Evolutionary conservation across 2,113 vertebrate genomes (phyloP), one percentile per base, ranked within the genome.

Genomic region (Mesitornis unicolor): DNA sequence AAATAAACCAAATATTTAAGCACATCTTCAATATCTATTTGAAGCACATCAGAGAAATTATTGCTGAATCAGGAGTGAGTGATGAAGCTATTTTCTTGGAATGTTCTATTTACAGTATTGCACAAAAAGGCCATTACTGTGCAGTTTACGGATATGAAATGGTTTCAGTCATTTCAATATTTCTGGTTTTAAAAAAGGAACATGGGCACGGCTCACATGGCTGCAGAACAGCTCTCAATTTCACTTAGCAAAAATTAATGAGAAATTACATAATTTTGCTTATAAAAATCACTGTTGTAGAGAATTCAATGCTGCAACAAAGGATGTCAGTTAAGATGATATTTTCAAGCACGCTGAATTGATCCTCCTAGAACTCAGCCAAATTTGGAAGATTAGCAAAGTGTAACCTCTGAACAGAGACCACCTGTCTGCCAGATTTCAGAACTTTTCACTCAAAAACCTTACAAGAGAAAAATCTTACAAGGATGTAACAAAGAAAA

Each of bases 161-260:
- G 6, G 31, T 31, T 67, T 85, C 13, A 47, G 36, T 51, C 18
- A 61, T 21, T 53, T 67, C 36, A 76, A 59, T 8, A 87, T 29
- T 83, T 82, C 57, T 61, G 16, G 8, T 7, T 73, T 76, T 48
- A 31, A 28, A 25, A n/a, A 77, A 57, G 11, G 7, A 53, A 28
- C 0, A 4, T 19, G 35, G n/a, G 25, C 15, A 57, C 36, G 20
- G n/a, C 11, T 61, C 48, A 17, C 11, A 0, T 2, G 26, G n/a
- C 19, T 88, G 25, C 61, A 36, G 10, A 84, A 78, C 1, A 47
- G 20, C n/a, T 63, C 75, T 47, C 18, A 9, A 29, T 21, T 86
- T 65, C 47, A n/a, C 79, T 50, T 6, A 50, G 67, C 9, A 82
- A 68, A 60, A 87, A 56, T 36, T 21, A 24, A 31, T 12, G 12